Evolutionary conservation across 2,113 vertebrate genomes (phyloP).

Genomic region (Tringa solitaria): DNA sequence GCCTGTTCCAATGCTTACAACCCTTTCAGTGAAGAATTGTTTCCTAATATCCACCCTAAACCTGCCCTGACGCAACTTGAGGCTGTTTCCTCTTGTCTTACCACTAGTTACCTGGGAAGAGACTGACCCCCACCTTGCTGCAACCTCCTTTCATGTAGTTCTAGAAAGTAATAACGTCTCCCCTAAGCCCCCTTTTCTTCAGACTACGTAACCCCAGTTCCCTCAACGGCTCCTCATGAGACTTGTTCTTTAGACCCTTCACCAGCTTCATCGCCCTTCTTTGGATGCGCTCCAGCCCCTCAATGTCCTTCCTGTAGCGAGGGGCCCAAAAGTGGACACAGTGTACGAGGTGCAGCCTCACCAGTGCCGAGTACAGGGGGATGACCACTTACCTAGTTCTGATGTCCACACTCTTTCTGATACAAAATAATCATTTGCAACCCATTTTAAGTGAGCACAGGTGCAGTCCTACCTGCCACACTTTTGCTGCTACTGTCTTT

Average conservation of each 20-base stretch:
- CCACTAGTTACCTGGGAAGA: neutral
- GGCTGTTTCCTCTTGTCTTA: neutral
- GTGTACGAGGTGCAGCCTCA: accelerated
- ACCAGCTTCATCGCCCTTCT: neutral
- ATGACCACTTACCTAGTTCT: accelerated
- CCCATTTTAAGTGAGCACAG: neutral
- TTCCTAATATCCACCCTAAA: neutral
- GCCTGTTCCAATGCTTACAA: neutral
- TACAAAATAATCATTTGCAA: neutral
- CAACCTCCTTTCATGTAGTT: neutral
- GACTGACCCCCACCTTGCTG: accelerated
- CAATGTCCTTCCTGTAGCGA: neutral
- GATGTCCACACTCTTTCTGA: neutral
- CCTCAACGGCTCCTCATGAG: neutral
- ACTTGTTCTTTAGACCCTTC: neutral
- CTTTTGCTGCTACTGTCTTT: neutral
- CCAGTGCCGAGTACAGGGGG: accelerated
- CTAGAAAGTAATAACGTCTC: accelerated
- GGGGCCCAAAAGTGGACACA: neutral
- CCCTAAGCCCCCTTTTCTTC: neutral
- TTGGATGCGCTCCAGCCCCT: accelerated
- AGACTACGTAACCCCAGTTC: neutral
- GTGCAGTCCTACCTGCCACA: neutral
- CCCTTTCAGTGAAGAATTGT: neutral
- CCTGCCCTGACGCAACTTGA: neutral